phyloP scores from a whole-genome alignment of 35 echinoderm and acorn worm species.

The Ptychodera flava region DNA sequence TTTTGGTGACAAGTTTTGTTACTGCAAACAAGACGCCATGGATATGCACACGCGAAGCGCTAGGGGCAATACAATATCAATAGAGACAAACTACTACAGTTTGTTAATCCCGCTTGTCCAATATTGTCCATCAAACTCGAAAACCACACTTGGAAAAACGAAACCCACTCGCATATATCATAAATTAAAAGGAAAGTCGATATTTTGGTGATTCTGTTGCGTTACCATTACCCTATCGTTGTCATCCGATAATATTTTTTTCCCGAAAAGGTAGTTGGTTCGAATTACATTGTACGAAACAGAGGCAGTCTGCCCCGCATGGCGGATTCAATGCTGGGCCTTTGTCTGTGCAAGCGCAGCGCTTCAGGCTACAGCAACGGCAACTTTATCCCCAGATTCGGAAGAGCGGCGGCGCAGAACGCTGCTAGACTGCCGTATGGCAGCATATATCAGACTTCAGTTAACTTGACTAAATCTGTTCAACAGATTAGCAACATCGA shows the following conservation, averaged over 20 bases:
- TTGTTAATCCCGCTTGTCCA: not conserved
- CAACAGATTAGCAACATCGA: no score
- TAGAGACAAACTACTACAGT: not conserved
- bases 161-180: not conserved
- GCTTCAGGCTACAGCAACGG: not conserved
- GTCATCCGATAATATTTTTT: no score
- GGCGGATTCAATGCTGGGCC: no score
- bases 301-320: no score
- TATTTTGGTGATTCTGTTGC: not conserved
- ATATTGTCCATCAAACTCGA: not conserved
- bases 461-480: no score
- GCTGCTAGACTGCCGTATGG: not conserved
- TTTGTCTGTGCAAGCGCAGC: not conserved
- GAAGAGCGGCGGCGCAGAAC: not conserved
- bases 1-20: conserved; percentile 1
- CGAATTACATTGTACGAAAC: no score
- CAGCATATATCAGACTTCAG: not conserved
- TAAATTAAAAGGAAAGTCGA: not conserved
- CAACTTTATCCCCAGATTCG: not conserved
- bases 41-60: not conserved
- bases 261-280: no score
- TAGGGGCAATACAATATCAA: not conserved
- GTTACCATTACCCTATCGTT: not conserved
- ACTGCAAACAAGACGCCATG: not conserved
- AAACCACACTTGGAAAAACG: no score